Evolutionary conservation across 64 coral and sea anemone species (phyloP), one percentile per base, ranked within the genome.

Genomic region (Actinia equina): DNA sequence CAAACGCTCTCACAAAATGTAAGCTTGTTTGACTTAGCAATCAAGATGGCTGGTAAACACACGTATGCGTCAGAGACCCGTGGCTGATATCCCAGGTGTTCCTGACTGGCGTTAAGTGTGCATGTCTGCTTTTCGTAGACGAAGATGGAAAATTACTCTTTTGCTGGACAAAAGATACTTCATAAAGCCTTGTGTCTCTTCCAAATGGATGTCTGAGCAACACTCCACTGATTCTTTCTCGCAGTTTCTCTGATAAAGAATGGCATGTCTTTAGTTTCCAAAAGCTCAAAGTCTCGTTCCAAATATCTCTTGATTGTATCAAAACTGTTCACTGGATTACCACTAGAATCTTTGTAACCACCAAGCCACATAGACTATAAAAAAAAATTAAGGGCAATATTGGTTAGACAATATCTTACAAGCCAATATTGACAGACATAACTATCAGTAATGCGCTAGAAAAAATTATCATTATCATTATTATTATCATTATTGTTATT

Each of bases 191-290:
- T 63, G 15, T 84, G 22, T 78, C 86, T 84, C 70, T 84, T 92
- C 91, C 91, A 92, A 20, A 92, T 77, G 12, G 86, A 80, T 5
- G 70, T 19, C 18, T 84, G 86, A 26, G 91, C 80, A 14, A 92
- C 86, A 62, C 9, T 59, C 91, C 91, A 92, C 42, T 88, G 86
- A 69, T 92, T 83, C 58, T 92, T 88, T 17, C 64, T 74, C 0
- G 79, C 86, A 16, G 86, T 88, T 85, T 92, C 91, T 56, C 91
- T 58, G 43, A 92, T 76, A 37, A 92, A 88, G 56, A 88, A 88
- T 10, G 86, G 60, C 91, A 92, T 88, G 10, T 65, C 80, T 71
- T 92, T 88, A 7, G 65, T 80, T 43, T 92, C 79, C 37, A 92
- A 43, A 0, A 92, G 62, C 54, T 84, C 86, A 92, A 92, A 92